These are phyloP conservation scores for Tetrapedia diversipes DNA, from an alignment of 2,888 invertebrate genomes.

Conservation along the genomic window DNA sequence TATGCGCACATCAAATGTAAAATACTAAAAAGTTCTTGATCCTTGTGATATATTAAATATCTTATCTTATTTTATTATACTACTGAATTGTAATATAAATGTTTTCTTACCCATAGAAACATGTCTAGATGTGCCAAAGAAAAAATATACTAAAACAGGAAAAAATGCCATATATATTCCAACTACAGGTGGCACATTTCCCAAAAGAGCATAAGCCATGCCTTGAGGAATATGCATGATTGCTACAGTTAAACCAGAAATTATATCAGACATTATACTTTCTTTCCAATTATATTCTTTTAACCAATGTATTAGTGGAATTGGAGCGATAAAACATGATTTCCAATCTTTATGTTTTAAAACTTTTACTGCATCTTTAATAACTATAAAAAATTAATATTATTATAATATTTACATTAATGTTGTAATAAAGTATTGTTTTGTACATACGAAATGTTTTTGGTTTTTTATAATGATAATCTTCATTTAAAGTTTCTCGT, in stretches of 20 bases:
- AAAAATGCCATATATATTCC: slow-evolving; percentile 86
- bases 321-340: slow-evolving; percentile 73
- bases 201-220: slow-evolving; percentile 85
- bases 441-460: slow-evolving; percentile 79
- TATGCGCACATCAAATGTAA: slow-evolving; percentile 2
- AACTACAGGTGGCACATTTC: slow-evolving; percentile 84
- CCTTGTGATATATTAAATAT: not conserved
- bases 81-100: not conserved
- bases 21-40: slow-evolving; percentile 20
- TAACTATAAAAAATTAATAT: slow-evolving; percentile 52
- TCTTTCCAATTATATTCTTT: slow-evolving; percentile 86
- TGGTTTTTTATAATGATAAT: slow-evolving; percentile 83
- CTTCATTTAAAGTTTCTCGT: slow-evolving; percentile 82
- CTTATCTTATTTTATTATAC: not conserved
- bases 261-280: slow-evolving; percentile 88
- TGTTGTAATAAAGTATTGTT: slow-evolving; percentile 2
- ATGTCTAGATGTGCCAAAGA: slow-evolving; percentile 88
- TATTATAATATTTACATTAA: not conserved
- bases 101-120: slow-evolving; percentile 86
- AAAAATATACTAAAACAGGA: slow-evolving; percentile 85
- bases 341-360: slow-evolving; percentile 70
- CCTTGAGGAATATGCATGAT: slow-evolving; percentile 94
- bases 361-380: slow-evolving; percentile 47
- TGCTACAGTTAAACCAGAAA: slow-evolving; percentile 93
- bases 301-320: slow-evolving; percentile 87